phyloP scores from a whole-genome alignment of 1,140 invertebrate genomes.

The Scaptomyza pallida region DNA sequence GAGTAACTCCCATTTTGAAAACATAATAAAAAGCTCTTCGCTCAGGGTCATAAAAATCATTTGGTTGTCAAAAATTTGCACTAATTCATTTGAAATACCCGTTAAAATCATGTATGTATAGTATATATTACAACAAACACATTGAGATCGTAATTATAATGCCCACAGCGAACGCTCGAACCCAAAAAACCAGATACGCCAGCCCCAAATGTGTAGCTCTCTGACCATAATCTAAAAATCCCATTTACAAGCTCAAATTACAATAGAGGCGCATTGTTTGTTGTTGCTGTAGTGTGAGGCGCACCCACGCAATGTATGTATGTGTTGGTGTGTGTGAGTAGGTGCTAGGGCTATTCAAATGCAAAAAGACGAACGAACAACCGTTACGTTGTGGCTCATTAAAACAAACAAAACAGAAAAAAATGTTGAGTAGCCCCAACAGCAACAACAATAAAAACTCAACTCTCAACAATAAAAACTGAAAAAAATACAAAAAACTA shows the following conservation, averaged over 20 bases:
- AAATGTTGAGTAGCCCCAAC: conserved; percentile 50
- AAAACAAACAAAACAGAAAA: conserved; percentile 42
- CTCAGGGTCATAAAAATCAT: conserved; percentile 64
- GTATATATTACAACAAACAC: conserved; percentile 1
- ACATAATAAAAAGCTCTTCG: conserved; percentile 20
- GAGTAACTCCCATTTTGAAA: conserved; percentile 19
- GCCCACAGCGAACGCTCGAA: conserved; percentile 51
- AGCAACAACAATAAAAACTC: conserved; percentile 47
- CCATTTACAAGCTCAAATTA: conserved; percentile 73
- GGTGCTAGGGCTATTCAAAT: conserved; percentile 63
- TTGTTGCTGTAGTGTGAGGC: conserved; percentile 38
- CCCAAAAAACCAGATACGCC: conserved; percentile 34
- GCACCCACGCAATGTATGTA: conserved; percentile 59
- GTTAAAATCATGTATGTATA: conserved; percentile 50
- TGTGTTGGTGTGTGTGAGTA: conserved; percentile 23
- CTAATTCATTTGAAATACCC: conserved; percentile 68
- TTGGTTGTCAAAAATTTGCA: conserved; percentile 75
- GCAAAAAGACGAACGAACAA: conserved; percentile 73
- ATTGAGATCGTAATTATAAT: conserved; percentile 62
- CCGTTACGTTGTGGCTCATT: conserved; percentile 77
- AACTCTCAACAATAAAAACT: conserved; percentile 41
- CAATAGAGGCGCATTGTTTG: conserved; percentile 70
- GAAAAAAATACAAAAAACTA: conserved; percentile 34
- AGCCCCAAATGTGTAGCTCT: conserved; percentile 33
- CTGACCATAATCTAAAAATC: conserved; percentile 62